Evolutionary conservation across 2,888 invertebrate species (phyloP), one percentile per base, ranked within the genome.

Genomic region (Eulithis prunata): DNA sequence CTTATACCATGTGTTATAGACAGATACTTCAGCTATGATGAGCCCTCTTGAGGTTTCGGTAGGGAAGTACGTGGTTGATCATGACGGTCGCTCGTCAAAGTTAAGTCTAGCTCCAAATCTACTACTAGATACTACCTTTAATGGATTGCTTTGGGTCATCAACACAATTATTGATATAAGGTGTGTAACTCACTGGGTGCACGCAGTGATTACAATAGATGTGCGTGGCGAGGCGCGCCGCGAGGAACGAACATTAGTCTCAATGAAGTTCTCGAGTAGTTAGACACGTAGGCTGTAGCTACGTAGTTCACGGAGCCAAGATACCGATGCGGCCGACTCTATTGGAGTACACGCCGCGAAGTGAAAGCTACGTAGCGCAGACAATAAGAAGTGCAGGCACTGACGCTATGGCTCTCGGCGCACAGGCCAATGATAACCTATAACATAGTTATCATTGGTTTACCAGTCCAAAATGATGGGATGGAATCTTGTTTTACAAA

Each of bases 381-480:
- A 91, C 88, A 88, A 92, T 91, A 90, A 93, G 91, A 84, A 91
- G 93, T 92, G 93, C 92, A 91, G 93, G 90, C 91, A 91, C 92
- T 89, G 93, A 86, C 84, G 93, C 87, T 85, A 90, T 91, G 87
- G 83, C 82, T 90, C 93, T 91, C 93, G 92, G 91, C 91, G 93
- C 92, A 93, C 93, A 91, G 90, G 93, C 92, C 93, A 93, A 93
- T 93, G 93, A 92, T 93, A 93, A 93, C 93, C 93, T 93, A 93
- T 93, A 93, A 93, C 93, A 93, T 91, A 93, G 92, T 92, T 93
- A 92, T 93, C 93, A 93, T 93, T 93, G 93, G 93, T 92, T 86
- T 91, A 89, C 81, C 88, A 83, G 79, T 87, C 83, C 78, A 84
- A 81, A 82, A 82, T 62, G 80, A 72, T 83, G 85, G 84, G 71